Evolutionary conservation across 2,113 vertebrate species (phyloP).

Genomic region (Actenoides hombroni): DNA sequence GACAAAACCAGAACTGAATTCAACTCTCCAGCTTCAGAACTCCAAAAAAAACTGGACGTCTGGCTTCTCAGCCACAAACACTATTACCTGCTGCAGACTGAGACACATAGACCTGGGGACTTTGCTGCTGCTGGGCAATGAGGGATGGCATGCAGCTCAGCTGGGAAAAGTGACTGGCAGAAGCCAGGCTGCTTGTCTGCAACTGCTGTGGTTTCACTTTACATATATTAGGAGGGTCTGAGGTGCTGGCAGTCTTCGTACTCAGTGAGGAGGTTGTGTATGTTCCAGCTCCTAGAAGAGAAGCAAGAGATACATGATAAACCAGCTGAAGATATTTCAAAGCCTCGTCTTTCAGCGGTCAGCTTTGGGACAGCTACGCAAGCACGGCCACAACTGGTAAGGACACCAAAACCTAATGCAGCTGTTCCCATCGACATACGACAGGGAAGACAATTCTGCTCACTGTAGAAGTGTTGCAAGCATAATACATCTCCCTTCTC

Average conservation of each 20-base stretch:
- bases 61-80: not conserved
- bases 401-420: not conserved
- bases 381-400: not conserved
- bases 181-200: constrained; percentile 86
- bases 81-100: constrained; percentile 95
- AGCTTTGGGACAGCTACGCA: not conserved
- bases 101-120: constrained; percentile 95
- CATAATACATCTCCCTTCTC: not conserved
- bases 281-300: constrained; percentile 85
- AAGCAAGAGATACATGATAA: not conserved
- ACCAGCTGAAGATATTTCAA: not conserved
- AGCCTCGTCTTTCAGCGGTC: not conserved
- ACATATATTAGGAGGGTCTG: constrained; percentile 97
- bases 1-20: not conserved
- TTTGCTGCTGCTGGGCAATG: constrained; percentile 93
- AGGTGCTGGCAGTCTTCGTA: constrained; percentile 93
- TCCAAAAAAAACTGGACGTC: not conserved
- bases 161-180: constrained; percentile 91
- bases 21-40: not conserved
- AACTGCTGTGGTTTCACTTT: constrained; percentile 98
- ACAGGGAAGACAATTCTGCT: not conserved
- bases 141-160: constrained; percentile 93
- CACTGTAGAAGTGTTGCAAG: not conserved
- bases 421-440: not conserved
- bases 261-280: constrained; percentile 95